phyloP scores from a whole-genome alignment of 2,797 vertebrate genomes.

The Oreonectes daqikongensis region DNA sequence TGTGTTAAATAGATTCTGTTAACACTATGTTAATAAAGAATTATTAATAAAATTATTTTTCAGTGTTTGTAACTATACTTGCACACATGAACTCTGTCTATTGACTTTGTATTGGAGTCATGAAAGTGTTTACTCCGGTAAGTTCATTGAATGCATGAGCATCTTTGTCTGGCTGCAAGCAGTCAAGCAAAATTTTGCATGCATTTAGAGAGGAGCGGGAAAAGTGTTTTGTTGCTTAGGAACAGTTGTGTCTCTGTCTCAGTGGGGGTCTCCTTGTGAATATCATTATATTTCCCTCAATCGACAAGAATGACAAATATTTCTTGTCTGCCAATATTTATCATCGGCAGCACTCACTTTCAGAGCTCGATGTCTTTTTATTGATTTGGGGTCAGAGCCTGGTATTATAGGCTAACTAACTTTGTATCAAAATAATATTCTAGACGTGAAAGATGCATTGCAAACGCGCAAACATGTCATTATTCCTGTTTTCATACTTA shows the following conservation, averaged over 20 bases:
- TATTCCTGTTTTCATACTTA: background rate
- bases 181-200: slow-evolving; percentile 37
- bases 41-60: too few species aligned
- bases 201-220: slow-evolving; percentile 51
- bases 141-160: slow-evolving; percentile 13
- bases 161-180: slow-evolving; percentile 10
- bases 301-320: slow-evolving; percentile 68
- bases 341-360: slow-evolving; percentile 63
- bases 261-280: slow-evolving; percentile 73
- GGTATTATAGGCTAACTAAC: slow-evolving; percentile 38
- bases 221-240: slow-evolving; percentile 81
- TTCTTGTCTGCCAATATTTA: slow-evolving; percentile 76
- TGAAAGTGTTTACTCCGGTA: background rate
- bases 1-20: background rate
- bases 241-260: slow-evolving; percentile 75
- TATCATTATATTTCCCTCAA: slow-evolving; percentile 74
- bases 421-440: slow-evolving; percentile 45
- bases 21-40: too few species aligned
- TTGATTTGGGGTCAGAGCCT: slow-evolving; percentile 64
- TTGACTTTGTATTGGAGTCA: background rate
- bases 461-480: too few species aligned
- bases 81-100: background rate
- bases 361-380: slow-evolving; percentile 62
- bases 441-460: slow-evolving; percentile 34
- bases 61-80: background rate